A percentile compares a stretch with the other conserved stretches of the same genome.
Evolutionary conservation across 2,888 invertebrate species (phyloP).

Genomic region (Pandemis corylana): DNA sequence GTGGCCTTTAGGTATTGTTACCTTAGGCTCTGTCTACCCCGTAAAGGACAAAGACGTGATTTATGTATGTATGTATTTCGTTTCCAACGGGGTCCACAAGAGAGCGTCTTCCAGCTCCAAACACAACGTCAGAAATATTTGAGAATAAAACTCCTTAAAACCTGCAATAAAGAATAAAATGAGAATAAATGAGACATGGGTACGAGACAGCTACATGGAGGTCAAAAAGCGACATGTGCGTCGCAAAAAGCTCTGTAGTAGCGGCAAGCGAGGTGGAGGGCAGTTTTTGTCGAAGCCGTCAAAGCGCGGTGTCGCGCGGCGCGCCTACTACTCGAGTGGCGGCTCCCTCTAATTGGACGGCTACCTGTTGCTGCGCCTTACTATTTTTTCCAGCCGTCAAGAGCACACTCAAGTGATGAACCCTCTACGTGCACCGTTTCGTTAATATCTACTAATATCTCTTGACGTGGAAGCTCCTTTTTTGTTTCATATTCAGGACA

Average conservation of each 20-base stretch:
- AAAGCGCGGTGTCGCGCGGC: slow-evolving; percentile 77
- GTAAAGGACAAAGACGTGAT: too few species aligned
- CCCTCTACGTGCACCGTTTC: slow-evolving; percentile 71
- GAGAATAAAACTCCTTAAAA: neutral
- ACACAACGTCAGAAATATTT: neutral
- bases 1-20: too few species aligned
- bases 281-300: slow-evolving; percentile 77
- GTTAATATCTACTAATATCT: slow-evolving; percentile 62
- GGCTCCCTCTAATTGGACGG: slow-evolving; percentile 81
- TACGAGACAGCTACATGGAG: slow-evolving; percentile 57
- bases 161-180: neutral
- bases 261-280: slow-evolving; percentile 73
- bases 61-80: too few species aligned
- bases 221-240: slow-evolving; percentile 71
- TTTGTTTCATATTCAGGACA: neutral
- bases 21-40: too few species aligned
- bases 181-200: slow-evolving; percentile 13
- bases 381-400: slow-evolving; percentile 66
- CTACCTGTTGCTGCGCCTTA: slow-evolving; percentile 81
- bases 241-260: slow-evolving; percentile 73
- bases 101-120: neutral
- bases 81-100: neutral
- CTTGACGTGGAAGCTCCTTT: slow-evolving; percentile 41
- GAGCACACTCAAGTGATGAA: slow-evolving; percentile 68
- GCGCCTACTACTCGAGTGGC: slow-evolving; percentile 73